phyloP scores from a whole-genome alignment of 2,113 vertebrate genomes.

The Corvus cornix region DNA sequence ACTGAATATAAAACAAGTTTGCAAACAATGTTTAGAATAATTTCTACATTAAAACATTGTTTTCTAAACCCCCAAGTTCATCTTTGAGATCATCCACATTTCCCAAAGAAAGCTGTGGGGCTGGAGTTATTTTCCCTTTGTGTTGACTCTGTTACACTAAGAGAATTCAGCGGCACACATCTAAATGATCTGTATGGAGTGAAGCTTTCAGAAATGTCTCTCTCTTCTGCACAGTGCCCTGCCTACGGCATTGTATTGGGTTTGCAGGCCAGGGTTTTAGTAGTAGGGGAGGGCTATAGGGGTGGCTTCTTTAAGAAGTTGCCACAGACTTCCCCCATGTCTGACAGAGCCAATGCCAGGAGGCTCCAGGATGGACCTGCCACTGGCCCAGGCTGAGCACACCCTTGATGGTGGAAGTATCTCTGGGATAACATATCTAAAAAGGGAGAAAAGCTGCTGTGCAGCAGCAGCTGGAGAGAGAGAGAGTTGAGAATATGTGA shows the following conservation, averaged over 20 bases:
- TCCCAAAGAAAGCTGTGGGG: neutral
- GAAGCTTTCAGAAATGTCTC: neutral
- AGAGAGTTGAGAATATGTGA: neutral
- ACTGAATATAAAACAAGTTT: neutral
- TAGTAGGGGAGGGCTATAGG: rapidly evolving
- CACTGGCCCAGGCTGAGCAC: neutral
- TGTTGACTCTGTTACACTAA: neutral
- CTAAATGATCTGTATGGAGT: neutral
- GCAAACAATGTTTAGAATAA: neutral
- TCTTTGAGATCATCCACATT: neutral
- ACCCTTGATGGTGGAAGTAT: neutral
- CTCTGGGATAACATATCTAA: neutral
- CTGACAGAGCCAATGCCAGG: neutral
- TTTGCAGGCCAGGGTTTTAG: neutral
- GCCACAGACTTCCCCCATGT: neutral
- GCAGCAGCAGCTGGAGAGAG: neutral
- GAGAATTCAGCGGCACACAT: neutral
- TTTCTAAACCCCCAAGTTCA: neutral
- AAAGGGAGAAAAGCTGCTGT: neutral
- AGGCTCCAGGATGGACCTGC: neutral
- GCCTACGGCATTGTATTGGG: rapidly evolving
- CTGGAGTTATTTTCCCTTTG: neutral
- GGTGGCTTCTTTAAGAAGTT: neutral
- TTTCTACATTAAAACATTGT: neutral
- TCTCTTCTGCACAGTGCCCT: neutral